Evolutionary conservation across 2,888 invertebrate species (phyloP), one percentile per base, ranked within the genome.

Genomic region (Mallateleia sp.): DNA sequence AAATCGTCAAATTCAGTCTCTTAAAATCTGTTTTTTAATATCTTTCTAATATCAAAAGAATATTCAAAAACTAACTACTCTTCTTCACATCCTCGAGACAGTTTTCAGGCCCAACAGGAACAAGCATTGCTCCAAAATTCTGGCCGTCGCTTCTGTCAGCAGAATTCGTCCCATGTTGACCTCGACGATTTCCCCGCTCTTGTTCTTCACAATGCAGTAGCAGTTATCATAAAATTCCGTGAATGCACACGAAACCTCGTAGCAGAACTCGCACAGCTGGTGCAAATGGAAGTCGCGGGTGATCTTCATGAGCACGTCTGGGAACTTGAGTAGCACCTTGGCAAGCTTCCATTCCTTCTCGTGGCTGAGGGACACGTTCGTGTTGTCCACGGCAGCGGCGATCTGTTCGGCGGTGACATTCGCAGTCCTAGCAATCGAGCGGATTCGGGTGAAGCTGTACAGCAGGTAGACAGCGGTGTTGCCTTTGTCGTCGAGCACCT

Each of bases 401-500:
- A 98, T 95, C 88, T 97, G 96, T 20, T 97, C 96, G 11, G 95
- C 93, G 0, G 96, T 96, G 25, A 98, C 94, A 89, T 97, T 97
- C 1, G 98, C 97, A 88, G 96, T 98, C 60, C 98, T 96, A 2
- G 98, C 97, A 91, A 99, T 99, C 0, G 98, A 99, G 93, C 98
- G 97, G 89, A 99, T 99, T 50, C 99, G 96, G 11, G 99, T 99
- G 90, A 98, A 97, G 0, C 99, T 98, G 95, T 99, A 99, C 8
- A 99, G 95, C 69, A 99, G 96, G 94, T 99, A 99, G 0, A 99
- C 99, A 0, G 99, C 99, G 0, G 99, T 99, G 94, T 99, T 99
- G 11, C 99, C 99, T 94, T 98, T 98, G 94, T 99, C 99, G 93
- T 99, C 99, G 88, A 99, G 96, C 99, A 99, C 99, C 84, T 99